These are phyloP conservation scores for Melangyna quadrimaculata DNA, from an alignment of 2,888 invertebrate species.

Conservation along the genomic window DNA sequence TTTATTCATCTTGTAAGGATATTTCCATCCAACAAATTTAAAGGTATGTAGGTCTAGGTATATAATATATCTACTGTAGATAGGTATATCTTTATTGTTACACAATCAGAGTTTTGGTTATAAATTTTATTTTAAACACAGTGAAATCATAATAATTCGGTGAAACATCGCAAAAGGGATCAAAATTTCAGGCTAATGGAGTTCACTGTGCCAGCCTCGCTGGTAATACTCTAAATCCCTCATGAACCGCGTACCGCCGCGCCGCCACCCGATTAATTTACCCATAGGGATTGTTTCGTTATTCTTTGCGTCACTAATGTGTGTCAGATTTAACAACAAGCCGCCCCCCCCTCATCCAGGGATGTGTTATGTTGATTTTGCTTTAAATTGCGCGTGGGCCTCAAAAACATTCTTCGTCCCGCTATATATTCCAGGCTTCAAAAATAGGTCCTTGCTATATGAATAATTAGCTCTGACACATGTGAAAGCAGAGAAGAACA, in stretches of 20 bases:
- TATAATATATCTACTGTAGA: background rate
- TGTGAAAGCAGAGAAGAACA: conserved; percentile 43
- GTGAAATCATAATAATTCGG: conserved; percentile 32
- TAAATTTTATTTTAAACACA: conserved; percentile 43
- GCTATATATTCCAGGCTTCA: background rate
- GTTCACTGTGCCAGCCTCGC: conserved; percentile 58
- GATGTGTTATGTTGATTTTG: conserved; percentile 58
- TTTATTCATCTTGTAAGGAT: conserved; percentile 1
- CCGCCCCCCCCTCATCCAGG: background rate
- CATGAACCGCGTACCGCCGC: background rate
- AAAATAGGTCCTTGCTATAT: conserved; percentile 48
- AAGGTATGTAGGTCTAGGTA: too few species aligned
- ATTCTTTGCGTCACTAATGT: conserved; percentile 52
- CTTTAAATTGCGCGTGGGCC: conserved; percentile 34
- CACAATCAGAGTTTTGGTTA: conserved; percentile 12
- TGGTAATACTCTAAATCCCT: conserved; percentile 32
- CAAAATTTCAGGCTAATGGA: conserved; percentile 65
- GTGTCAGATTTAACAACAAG: conserved; percentile 49
- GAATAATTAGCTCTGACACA: conserved; percentile 68
- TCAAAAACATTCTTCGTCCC: background rate
- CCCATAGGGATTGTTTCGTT: conserved; percentile 63
- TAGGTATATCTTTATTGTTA: background rate
- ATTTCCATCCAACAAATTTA: background rate
- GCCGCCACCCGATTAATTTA: conserved; percentile 58
- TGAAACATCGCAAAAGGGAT: conserved; percentile 26